phyloP scores from a whole-genome alignment of 2,888 invertebrate genomes.

The Dione juno region DNA sequence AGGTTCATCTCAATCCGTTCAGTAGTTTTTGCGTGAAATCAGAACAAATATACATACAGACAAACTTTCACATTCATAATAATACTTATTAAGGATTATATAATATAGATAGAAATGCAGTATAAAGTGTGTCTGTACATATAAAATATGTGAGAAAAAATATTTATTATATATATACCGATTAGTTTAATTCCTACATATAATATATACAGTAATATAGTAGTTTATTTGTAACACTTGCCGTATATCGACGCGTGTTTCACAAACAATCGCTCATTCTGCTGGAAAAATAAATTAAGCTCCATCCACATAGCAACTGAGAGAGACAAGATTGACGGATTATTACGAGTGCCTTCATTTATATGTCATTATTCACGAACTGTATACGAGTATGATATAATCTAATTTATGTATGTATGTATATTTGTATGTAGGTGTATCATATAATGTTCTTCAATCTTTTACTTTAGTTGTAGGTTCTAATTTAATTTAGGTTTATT shows the following conservation, averaged over 20 bases:
- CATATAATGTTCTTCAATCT: too few species aligned
- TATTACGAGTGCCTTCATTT: conserved; percentile 9
- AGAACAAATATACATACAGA: too few species aligned
- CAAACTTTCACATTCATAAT: too few species aligned
- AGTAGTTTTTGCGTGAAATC: too few species aligned
- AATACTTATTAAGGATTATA: too few species aligned
- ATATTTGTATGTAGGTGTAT: too few species aligned
- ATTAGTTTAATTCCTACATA: not conserved
- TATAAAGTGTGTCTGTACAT: too few species aligned
- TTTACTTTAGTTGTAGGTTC: too few species aligned
- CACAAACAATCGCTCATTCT: conserved; percentile 33
- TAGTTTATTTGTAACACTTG: conserved; percentile 14
- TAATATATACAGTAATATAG: not conserved
- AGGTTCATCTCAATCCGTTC: too few species aligned
- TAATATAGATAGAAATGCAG: too few species aligned
- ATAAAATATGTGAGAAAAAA: not conserved
- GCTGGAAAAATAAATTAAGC: conserved; percentile 34
- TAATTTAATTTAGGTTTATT: too few species aligned
- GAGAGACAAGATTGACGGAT: conserved; percentile 12
- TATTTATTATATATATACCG: too few species aligned
- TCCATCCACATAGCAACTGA: not conserved
- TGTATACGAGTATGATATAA: not conserved
- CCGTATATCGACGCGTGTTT: conserved; percentile 28
- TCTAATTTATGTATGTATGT: not conserved
- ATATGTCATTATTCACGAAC: conserved; percentile 5